Percentiles rank a stretch among this genome's conserved stretches.
phyloP scores from a whole-genome alignment of 2,113 vertebrate genomes.

The Muscicapa adusta region DNA sequence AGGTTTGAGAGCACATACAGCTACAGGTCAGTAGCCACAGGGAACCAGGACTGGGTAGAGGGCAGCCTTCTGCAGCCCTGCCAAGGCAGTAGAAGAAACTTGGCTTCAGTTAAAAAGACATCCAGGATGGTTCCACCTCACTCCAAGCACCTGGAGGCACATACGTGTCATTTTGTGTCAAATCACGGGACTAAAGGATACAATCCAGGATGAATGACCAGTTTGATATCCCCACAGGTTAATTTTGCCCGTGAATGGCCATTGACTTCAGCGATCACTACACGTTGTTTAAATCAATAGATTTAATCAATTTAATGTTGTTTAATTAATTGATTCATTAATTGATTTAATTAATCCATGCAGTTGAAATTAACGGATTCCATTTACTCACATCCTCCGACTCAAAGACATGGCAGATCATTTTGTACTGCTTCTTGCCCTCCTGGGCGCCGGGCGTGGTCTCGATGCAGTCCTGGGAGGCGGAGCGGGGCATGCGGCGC shows the following conservation, averaged over 20 bases:
- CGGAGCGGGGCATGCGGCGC: slow-evolving; percentile 90
- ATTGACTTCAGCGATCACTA: not conserved
- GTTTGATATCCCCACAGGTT: not conserved
- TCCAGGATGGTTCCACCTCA: not conserved
- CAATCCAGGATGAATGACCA: not conserved
- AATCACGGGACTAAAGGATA: not conserved
- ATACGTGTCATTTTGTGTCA: not conserved
- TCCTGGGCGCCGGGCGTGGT: slow-evolving; percentile 90
- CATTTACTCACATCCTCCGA: slow-evolving; percentile 91
- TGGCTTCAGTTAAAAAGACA: not conserved
- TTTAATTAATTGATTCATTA: too few species aligned
- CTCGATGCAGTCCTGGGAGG: slow-evolving; percentile 96
- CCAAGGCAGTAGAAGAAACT: not conserved
- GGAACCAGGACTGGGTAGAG: not conserved
- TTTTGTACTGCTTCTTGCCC: slow-evolving; percentile 97
- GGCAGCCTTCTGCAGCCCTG: not conserved
- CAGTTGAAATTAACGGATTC: not conserved
- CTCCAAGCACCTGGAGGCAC: not conserved
- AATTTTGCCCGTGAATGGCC: not conserved
- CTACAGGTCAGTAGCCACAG: not conserved
- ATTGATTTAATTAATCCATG: not conserved
- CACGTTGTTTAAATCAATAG: accelerated
- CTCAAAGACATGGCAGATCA: slow-evolving; percentile 98
- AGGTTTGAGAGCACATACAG: not conserved
- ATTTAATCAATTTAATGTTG: not conserved